Conservation (phyloP, 2,797 vertebrate genomes). For the Nannoperca australis region DNA sequence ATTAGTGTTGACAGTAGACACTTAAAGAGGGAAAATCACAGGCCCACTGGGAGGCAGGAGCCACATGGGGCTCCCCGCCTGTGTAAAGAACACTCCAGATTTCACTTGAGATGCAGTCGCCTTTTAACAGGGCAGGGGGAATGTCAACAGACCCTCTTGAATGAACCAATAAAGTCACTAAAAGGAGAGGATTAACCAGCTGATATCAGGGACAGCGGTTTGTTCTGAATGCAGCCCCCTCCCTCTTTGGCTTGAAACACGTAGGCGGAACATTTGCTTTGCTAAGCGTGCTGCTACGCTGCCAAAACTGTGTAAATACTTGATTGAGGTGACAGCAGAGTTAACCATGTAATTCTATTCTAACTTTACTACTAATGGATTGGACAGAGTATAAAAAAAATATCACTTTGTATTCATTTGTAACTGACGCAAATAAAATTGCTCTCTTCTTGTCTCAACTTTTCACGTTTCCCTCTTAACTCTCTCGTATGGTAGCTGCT, state of each 20-base stretch:
- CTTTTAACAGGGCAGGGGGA: constrained; percentile 88
- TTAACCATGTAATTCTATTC: constrained; percentile 63
- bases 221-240: constrained; percentile 73
- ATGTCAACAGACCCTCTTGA: constrained; percentile 89
- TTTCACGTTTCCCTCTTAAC: constrained; percentile 61
- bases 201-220: constrained; percentile 84
- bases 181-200: constrained; percentile 88
- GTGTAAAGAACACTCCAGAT: constrained; percentile 89
- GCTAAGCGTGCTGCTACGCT: constrained; percentile 56
- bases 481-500: constrained; percentile 42
- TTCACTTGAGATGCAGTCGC: constrained; percentile 86
- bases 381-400: constrained; percentile 25
- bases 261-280: constrained; percentile 72
- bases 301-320: constrained; percentile 53
- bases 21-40: constrained; percentile 91
- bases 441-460: constrained; percentile 61
- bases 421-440: constrained; percentile 34
- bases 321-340: constrained; percentile 58
- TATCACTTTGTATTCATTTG: constrained; percentile 39
- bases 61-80: constrained; percentile 87
- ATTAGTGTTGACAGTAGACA: constrained; percentile 92
- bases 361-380: constrained; percentile 7
- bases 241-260: constrained; percentile 58
- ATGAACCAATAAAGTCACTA: constrained; percentile 89
- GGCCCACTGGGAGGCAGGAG: constrained; percentile 87